Conservation (phyloP, 2,797 vertebrate genomes). For the Monodelphis domestica region DNA sequence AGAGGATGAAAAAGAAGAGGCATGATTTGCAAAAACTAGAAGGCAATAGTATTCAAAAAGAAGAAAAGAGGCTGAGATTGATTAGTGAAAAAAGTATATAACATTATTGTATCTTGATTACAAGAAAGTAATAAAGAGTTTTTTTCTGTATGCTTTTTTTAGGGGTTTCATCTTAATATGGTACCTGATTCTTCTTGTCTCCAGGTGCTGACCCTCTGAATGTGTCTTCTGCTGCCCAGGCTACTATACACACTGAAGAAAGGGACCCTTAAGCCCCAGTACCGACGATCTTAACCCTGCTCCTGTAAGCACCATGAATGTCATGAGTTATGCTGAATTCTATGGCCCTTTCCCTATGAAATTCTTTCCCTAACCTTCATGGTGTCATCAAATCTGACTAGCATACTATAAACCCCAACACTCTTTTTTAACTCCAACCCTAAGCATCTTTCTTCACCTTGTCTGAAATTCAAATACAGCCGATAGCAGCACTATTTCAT, state of each 20-base stretch:
- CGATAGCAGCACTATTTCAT: not conserved
- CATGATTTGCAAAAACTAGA: constrained; percentile 57
- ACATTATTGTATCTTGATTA: not conserved
- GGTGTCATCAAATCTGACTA: not conserved
- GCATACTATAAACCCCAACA: not conserved
- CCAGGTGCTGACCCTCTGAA: constrained; percentile 75
- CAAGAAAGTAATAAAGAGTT: not conserved
- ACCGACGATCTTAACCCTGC: constrained; percentile 40
- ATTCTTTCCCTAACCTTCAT: not conserved
- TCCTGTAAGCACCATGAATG: constrained; percentile 31
- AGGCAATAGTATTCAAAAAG: not conserved
- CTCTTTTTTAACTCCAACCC: constrained; percentile 20
- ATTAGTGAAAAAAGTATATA: constrained; percentile 19
- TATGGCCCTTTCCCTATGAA: not conserved
- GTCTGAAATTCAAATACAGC: not conserved
- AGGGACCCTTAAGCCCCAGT: constrained; percentile 30
- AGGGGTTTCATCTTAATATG: constrained; percentile 36
- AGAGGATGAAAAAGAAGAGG: constrained; percentile 10
- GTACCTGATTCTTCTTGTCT: constrained; percentile 61
- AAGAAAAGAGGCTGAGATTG: not conserved
- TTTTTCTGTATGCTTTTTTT: not conserved
- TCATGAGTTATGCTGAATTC: not conserved
- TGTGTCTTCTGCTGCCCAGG: constrained; percentile 12
- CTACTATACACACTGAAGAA: not conserved
- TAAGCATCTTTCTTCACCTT: not conserved